Conservation (phyloP, 2,113 vertebrate genomes). For the Actenoides hombroni region DNA sequence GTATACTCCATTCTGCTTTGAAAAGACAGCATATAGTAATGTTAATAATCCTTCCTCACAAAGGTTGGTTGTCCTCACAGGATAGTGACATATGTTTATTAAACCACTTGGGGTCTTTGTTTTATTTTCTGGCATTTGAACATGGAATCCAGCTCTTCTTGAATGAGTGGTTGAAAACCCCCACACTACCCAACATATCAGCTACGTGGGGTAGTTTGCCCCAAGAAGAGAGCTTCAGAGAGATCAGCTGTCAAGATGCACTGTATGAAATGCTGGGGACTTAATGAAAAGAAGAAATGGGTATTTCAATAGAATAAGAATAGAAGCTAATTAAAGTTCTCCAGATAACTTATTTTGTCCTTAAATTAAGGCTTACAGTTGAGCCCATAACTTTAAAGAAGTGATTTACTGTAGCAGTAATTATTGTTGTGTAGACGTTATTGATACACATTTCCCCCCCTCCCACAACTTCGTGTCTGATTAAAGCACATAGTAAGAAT, state of each 20-base stretch:
- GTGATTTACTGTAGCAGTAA: background rate
- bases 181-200: rapidly evolving
- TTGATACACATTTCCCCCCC: background rate
- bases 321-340: background rate
- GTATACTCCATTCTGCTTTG: background rate
- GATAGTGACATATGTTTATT: background rate
- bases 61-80: background rate
- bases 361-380: background rate
- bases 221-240: background rate
- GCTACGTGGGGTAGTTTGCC: background rate
- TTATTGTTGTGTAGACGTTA: background rate
- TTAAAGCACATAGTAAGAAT: background rate
- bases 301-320: background rate
- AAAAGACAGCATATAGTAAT: background rate
- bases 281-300: background rate
- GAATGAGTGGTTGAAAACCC: background rate
- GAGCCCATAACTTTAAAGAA: background rate
- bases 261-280: background rate
- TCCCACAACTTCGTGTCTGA: background rate
- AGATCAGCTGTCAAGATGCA: background rate
- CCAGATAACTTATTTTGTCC: background rate
- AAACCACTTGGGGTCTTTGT: background rate
- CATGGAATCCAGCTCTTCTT: background rate
- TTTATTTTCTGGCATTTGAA: background rate
- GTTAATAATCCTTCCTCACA: background rate